These are phyloP conservation scores for Helleia helle DNA, from an alignment of 2,888 invertebrate species.

Conservation along the genomic window DNA sequence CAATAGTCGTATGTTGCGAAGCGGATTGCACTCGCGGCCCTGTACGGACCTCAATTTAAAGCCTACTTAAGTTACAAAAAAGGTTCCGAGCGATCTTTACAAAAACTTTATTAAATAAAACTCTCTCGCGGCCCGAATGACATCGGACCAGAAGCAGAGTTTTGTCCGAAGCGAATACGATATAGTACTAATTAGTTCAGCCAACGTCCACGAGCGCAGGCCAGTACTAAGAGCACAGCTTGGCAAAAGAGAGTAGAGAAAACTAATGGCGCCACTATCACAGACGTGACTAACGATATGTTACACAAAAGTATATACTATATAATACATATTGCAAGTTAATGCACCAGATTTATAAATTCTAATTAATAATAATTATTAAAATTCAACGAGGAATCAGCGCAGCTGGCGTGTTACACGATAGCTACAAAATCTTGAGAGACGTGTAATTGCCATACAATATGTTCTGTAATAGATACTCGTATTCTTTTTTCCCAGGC, in stretches of 20 bases:
- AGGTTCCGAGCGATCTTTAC: conserved; percentile 28
- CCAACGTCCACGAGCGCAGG: conserved; percentile 7
- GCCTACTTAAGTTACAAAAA: conserved; percentile 32
- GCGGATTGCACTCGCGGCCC: conserved; percentile 18
- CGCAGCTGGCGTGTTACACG: neutral
- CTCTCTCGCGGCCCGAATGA: conserved; percentile 2
- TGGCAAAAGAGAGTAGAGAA: conserved; percentile 8
- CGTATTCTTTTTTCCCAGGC: conserved; percentile 8
- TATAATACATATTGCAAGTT: conserved; percentile 7
- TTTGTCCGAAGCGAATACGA: neutral
- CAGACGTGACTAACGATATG: conserved; percentile 4
- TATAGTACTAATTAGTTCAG: conserved; percentile 8
- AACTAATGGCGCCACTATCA: conserved; percentile 8
- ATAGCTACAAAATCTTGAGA: conserved; percentile 1
- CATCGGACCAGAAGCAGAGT: neutral
- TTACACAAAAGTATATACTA: conserved; percentile 1
- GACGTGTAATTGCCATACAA: neutral
- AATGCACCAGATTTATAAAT: neutral
- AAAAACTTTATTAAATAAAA: conserved; percentile 7
- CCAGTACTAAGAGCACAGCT: conserved; percentile 8
- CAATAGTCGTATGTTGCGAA: conserved; percentile 36
- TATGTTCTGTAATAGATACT: neutral
- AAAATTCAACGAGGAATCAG: neutral
- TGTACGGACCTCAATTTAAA: conserved; percentile 27
- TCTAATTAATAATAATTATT: neutral